A percentile compares a stretch with the other conserved stretches of the same genome.
phyloP scores from a whole-genome alignment of 2,113 vertebrate genomes.

The Phoenicopterus ruber region DNA sequence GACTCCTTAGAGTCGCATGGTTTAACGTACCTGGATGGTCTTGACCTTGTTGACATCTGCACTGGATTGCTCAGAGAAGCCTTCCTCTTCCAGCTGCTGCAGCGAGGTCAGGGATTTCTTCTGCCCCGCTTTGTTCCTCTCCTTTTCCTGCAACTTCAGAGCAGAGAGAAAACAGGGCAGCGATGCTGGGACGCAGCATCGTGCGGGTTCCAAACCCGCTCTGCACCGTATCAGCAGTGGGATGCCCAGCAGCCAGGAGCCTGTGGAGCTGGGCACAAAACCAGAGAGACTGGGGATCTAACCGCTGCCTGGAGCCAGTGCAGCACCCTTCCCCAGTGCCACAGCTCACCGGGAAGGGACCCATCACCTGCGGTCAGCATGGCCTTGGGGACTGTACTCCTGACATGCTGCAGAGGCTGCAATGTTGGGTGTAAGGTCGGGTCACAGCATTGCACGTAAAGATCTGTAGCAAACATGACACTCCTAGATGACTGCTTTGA shows the following conservation, averaged over 20 bases:
- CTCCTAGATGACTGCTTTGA: not conserved
- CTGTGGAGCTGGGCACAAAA: not conserved
- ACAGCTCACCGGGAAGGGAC: not conserved
- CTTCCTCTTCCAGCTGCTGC: slow-evolving; percentile 47
- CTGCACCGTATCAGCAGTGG: not conserved
- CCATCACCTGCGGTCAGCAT: not conserved
- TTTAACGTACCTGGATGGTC: slow-evolving; percentile 30
- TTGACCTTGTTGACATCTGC: not conserved
- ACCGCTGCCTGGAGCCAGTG: not conserved
- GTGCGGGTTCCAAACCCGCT: accelerated
- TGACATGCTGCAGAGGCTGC: not conserved
- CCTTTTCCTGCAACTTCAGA: slow-evolving; percentile 51
- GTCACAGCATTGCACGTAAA: not conserved
- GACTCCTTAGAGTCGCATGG: accelerated
- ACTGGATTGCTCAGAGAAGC: not conserved
- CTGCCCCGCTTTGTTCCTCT: slow-evolving; percentile 42
- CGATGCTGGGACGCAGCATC: not conserved
- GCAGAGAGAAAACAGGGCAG: not conserved
- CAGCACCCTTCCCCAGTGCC: not conserved
- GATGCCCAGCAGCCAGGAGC: not conserved
- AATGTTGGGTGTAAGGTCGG: accelerated
- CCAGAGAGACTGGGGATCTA: not conserved
- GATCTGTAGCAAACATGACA: not conserved
- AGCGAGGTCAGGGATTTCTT: slow-evolving; percentile 57
- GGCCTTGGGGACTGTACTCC: not conserved